These are phyloP conservation scores for Orthonyx spaldingii DNA, from an alignment of 2,113 vertebrate genomes.

Conservation along the genomic window DNA sequence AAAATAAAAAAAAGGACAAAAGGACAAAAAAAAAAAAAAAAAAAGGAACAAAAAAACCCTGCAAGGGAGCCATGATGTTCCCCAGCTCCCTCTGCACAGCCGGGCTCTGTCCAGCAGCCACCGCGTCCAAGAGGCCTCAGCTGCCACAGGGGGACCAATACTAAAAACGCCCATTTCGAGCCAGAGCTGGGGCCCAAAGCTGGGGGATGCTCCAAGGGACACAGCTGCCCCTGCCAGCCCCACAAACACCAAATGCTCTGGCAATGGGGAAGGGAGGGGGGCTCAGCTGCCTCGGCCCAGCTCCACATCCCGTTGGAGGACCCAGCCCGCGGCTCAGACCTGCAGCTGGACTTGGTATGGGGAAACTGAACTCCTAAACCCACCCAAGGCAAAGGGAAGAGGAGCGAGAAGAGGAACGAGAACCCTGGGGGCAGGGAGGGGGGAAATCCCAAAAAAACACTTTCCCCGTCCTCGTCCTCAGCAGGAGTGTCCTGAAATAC, in stretches of 20 bases:
- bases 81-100: background rate
- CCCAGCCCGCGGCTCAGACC: background rate
- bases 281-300: background rate
- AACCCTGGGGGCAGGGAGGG: fast-evolving
- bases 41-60: background rate
- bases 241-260: fast-evolving
- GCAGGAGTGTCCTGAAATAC: fast-evolving
- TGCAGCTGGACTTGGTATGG: background rate
- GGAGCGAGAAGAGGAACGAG: background rate
- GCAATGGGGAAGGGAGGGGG: background rate
- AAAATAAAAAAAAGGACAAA: background rate
- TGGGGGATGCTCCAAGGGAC: fast-evolving
- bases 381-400: background rate
- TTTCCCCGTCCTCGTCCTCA: background rate
- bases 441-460: background rate
- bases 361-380: background rate
- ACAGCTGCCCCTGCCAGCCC: background rate
- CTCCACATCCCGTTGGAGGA: background rate
- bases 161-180: background rate
- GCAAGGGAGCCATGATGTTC: fast-evolving
- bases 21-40: no score
- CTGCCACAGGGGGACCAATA: background rate
- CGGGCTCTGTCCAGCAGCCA: background rate
- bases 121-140: background rate
- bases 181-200: background rate